phyloP scores from a whole-genome alignment of 1,140 invertebrate genomes.

The Anadara kagoshimensis region DNA sequence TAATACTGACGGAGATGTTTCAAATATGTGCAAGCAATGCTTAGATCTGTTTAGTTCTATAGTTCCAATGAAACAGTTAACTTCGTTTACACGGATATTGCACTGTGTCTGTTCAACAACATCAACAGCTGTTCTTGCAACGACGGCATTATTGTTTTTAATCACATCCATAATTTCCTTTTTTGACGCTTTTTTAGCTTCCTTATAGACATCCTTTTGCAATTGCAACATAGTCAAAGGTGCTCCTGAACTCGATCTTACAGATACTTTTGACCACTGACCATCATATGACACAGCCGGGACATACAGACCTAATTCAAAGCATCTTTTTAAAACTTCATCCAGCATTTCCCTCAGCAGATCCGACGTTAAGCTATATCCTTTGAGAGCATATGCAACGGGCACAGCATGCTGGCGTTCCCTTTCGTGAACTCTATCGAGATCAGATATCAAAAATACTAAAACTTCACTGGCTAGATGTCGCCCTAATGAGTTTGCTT shows the following conservation, averaged over 20 bases:
- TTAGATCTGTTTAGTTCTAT: not conserved
- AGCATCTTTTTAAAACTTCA: too few relatives aligned
- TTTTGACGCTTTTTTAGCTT: conserved; percentile 8
- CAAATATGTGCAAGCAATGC: not conserved
- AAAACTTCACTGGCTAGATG: conserved; percentile 16
- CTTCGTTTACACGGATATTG: not conserved
- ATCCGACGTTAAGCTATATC: conserved; percentile 26
- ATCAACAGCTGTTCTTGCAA: not conserved
- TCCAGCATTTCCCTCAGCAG: conserved; percentile 8
- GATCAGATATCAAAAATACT: not conserved
- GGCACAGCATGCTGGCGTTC: conserved; percentile 14
- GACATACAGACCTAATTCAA: too few relatives aligned
- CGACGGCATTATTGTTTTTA: not conserved
- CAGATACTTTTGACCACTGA: too few relatives aligned
- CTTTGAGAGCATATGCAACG: conserved; percentile 17
- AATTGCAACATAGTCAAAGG: not conserved
- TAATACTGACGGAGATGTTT: not conserved
- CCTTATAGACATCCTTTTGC: conserved; percentile 10
- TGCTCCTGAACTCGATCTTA: not conserved
- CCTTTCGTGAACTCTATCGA: conserved; percentile 4
- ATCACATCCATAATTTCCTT: not conserved
- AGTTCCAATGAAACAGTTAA: not conserved
- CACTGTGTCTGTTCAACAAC: not conserved
- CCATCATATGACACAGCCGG: too few relatives aligned
- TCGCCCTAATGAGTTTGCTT: not conserved